Evolutionary conservation across 2,113 vertebrate species (phyloP).

Genomic region (Campylomormyrus tamandua): DNA sequence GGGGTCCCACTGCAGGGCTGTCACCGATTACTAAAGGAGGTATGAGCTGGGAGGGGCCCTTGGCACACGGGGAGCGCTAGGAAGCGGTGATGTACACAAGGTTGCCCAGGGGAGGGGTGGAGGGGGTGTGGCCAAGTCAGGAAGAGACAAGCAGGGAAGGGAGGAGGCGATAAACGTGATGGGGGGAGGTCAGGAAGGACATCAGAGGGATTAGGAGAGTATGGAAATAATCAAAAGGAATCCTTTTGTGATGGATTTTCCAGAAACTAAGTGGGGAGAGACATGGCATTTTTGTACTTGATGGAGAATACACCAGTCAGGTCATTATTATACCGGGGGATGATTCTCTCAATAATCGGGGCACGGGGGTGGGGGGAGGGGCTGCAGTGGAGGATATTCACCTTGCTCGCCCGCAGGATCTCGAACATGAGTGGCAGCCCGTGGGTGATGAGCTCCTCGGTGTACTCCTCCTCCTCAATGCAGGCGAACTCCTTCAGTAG

Average conservation of each 20-base stretch:
- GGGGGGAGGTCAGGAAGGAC: neutral
- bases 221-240: neutral
- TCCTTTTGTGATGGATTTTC: neutral
- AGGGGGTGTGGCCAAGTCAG: neutral
- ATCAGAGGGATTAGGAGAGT: neutral
- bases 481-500: slow-evolving; percentile 91
- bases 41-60: neutral
- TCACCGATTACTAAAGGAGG: neutral
- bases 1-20: neutral
- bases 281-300: neutral
- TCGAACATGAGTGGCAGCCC: slow-evolving; percentile 92
- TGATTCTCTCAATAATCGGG: neutral
- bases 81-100: neutral
- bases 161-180: neutral
- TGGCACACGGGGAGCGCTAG: neutral
- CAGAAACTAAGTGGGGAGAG: neutral
- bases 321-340: neutral
- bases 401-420: slow-evolving; percentile 94
- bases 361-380: neutral
- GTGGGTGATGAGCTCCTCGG: slow-evolving; percentile 83
- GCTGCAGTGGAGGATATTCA: slow-evolving; percentile 30
- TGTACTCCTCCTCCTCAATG: slow-evolving; percentile 93
- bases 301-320: neutral
- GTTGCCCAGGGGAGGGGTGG: neutral
- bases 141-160: neutral